Percentiles rank a stretch among this genome's conserved stretches.
phyloP scores from a whole-genome alignment of 2,113 vertebrate genomes.

The Ceyx melanurus region DNA sequence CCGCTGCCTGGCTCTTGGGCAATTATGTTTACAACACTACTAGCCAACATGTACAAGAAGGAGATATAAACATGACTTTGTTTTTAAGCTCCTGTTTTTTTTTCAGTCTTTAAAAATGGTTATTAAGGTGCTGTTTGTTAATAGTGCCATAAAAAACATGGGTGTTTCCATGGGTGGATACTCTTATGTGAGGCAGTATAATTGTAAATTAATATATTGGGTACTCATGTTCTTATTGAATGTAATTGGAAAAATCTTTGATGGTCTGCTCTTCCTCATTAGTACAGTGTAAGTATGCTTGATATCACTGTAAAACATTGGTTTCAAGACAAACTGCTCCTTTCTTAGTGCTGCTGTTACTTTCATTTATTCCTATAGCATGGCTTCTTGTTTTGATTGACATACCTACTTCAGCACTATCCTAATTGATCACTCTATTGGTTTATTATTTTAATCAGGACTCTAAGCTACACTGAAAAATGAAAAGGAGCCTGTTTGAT shows the following conservation, averaged over 20 bases:
- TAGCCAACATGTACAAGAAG: background rate
- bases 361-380: background rate
- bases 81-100: background rate
- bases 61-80: background rate
- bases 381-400: background rate
- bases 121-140: background rate
- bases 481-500: background rate
- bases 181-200: background rate
- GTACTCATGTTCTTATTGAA: background rate
- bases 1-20: background rate
- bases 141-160: background rate
- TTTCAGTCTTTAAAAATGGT: background rate
- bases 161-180: background rate
- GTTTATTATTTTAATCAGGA: conserved; percentile 26
- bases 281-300: background rate
- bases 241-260: background rate
- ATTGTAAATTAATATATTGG: background rate
- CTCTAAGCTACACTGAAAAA: background rate
- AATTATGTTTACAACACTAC: background rate
- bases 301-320: background rate
- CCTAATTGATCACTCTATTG: background rate
- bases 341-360: background rate
- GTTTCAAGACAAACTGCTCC: background rate
- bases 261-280: background rate
- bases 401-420: background rate